A percentile compares a stretch with the other conserved stretches of the same genome.
These are phyloP conservation scores for Ictalurus punctatus DNA, from an alignment of 2,113 vertebrate genomes.

Conservation along the genomic window DNA sequence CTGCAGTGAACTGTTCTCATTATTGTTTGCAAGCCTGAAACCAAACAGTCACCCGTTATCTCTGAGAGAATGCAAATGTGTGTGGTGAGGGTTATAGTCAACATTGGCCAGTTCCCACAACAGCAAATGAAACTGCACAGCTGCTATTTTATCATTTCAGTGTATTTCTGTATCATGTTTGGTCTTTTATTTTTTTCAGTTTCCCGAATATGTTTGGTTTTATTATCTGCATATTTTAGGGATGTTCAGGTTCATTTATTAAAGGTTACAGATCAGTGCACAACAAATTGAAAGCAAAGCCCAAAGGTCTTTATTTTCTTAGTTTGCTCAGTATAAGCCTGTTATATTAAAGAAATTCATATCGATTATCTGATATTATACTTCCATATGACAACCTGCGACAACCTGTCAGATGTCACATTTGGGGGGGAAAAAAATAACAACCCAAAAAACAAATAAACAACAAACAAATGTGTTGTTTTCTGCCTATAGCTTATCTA, in stretches of 20 bases:
- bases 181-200: background rate
- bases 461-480: background rate
- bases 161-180: constrained; percentile 6
- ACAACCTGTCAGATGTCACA: background rate
- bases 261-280: background rate
- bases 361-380: background rate
- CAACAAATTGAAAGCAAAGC: background rate
- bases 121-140: constrained; percentile 10
- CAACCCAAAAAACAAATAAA: background rate
- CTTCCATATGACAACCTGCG: background rate
- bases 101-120: background rate
- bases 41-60: constrained; percentile 1
- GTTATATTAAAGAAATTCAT: background rate
- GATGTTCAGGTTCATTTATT: background rate
- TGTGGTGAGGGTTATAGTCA: background rate
- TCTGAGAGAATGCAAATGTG: constrained; percentile 1
- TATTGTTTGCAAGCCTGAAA: constrained; percentile 11
- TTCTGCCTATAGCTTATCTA: background rate
- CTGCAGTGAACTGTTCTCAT: constrained; percentile 2
- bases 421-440: background rate
- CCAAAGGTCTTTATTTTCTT: background rate
- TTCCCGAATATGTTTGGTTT: background rate
- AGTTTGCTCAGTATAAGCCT: background rate
- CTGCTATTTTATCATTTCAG: background rate
- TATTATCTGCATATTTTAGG: background rate